Conservation (phyloP, 2,888 invertebrate species). For the Octodonta nipae region DNA sequence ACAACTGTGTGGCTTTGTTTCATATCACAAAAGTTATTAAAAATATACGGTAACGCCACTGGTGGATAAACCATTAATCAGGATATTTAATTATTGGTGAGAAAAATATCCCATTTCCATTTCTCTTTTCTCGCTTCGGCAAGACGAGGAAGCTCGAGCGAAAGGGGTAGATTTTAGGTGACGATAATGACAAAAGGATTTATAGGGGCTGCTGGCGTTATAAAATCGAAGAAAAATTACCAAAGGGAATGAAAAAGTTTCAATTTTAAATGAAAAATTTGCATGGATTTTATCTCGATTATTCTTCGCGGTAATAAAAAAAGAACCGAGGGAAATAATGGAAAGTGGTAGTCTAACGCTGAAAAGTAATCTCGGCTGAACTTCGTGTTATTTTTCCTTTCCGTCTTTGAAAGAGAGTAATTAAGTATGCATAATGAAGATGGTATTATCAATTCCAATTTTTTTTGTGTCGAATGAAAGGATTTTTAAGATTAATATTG, state of each 20-base stretch:
- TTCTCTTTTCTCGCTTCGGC: no score
- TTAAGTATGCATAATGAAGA: no score
- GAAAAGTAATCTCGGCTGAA: no score
- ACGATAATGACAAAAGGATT: slow-evolving; percentile 19
- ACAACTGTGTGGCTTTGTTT: no score
- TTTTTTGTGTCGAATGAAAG: no score
- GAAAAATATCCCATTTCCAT: slow-evolving; percentile 27
- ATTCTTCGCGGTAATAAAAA: no score
- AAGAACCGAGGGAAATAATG: slow-evolving; percentile 3
- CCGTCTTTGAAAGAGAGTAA: no score
- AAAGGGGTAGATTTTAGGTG: slow-evolving; percentile 21
- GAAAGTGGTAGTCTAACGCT: no score
- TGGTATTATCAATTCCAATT: no score
- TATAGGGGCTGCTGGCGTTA: slow-evolving; percentile 8
- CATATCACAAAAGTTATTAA: no score
- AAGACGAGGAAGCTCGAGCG: slow-evolving; percentile 12
- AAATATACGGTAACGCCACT: slow-evolving; percentile 10
- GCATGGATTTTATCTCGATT: slow-evolving; percentile 1
- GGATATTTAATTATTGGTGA: slow-evolving; percentile 29
- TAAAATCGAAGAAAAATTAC: slow-evolving; percentile 8
- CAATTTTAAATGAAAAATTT: slow-evolving; percentile 2
- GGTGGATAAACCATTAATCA: slow-evolving; percentile 24
- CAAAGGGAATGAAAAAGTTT: slow-evolving; percentile 3
- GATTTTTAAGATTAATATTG: no score
- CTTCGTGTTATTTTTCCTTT: no score